Evolutionary conservation across 1,140 invertebrate species (phyloP).

Genomic region (Lamellibrachia luymesi): DNA sequence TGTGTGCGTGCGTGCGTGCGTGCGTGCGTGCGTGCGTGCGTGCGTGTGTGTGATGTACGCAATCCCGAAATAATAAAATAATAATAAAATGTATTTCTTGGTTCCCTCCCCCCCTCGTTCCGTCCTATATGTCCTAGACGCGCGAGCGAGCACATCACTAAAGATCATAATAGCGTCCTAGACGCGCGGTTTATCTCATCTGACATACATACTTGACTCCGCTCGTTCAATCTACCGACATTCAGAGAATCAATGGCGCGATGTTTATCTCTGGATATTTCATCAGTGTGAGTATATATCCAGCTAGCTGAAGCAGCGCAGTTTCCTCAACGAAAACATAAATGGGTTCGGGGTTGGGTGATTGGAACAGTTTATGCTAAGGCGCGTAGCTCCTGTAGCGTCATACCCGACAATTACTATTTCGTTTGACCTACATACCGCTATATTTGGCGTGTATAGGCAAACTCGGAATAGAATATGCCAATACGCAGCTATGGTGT

Average conservation of each 20-base stretch:
- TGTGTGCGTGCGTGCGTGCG: no score
- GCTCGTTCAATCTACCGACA: neutral
- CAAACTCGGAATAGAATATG: neutral
- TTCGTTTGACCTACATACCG: neutral
- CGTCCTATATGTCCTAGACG: neutral
- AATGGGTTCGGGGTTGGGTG: neutral
- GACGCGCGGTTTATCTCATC: neutral
- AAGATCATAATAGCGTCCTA: neutral
- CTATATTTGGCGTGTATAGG: neutral
- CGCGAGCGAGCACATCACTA: neutral
- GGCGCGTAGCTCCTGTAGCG: neutral
- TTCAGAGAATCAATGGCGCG: neutral
- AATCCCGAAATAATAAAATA: no score
- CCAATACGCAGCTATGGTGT: neutral
- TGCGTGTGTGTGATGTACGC: no score
- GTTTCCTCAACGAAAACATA: neutral
- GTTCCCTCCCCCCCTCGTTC: no score
- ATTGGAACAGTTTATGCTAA: neutral
- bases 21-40: no score
- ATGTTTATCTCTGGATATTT: slow-evolving; percentile 5
- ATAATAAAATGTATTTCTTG: no score
- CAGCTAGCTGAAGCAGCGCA: no score
- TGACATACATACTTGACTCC: neutral
- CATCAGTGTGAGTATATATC: neutral
- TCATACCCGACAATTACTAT: neutral